Conservation (phyloP, 2,797 vertebrate genomes). For the Peromyscus nudipes region DNA sequence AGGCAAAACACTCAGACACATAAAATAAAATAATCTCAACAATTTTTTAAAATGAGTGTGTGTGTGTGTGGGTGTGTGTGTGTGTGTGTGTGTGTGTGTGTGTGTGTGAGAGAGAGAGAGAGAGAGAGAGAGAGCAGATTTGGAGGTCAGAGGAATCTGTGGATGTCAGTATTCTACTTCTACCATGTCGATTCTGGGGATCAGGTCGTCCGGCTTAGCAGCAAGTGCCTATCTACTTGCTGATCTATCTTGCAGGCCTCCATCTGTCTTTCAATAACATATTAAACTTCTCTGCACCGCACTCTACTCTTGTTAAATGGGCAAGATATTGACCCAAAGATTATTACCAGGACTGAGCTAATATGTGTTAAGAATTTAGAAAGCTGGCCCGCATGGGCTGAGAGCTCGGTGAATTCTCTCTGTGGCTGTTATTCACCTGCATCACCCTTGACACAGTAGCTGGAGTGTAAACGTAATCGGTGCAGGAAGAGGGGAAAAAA, state of each 20-base stretch:
- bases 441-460: not conserved
- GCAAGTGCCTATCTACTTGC: not conserved
- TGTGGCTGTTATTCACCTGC: not conserved
- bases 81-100: not conserved
- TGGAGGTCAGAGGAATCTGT: not conserved
- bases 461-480: not conserved
- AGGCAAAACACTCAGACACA: not conserved
- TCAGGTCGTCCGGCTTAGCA: not conserved
- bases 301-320: not conserved
- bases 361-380: not conserved
- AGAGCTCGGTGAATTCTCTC: not conserved
- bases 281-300: not conserved
- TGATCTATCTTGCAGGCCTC: not conserved
- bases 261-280: slow-evolving; percentile 2
- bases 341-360: not conserved
- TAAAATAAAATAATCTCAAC: not conserved
- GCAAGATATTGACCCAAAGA: not conserved
- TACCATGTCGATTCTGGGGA: not conserved
- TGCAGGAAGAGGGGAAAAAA: not conserved
- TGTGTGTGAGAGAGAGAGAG: not conserved
- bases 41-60: not conserved
- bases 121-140: not conserved
- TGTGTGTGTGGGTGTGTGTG: not conserved
- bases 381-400: not conserved
- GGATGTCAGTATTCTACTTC: not conserved